Base-by-base conservation (phyloP, 2,113 vertebrate genomes). In the Mionectes macconnelli region DNA sequence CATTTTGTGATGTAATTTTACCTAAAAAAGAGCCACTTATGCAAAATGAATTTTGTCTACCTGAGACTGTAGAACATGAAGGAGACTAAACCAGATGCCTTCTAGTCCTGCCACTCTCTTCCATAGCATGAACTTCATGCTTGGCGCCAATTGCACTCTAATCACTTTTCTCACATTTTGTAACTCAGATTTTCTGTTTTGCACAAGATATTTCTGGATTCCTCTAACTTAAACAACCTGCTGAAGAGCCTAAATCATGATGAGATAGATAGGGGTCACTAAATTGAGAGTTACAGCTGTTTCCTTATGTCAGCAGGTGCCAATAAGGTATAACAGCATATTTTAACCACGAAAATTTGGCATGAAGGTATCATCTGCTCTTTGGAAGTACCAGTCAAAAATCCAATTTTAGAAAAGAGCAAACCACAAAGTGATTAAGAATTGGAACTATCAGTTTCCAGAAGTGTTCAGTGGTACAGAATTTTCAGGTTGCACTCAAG, bases 151-250 rank as follows among this genome's bases (percentile, higher is more conserved):
- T 24, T 74, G 15, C 28, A 5, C 4, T 57, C 12, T 10, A 15
- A 55, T 27, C 24, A 33, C 37, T 69, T 44, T 80, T 52, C 45
- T 69, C 8, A 24, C 13, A 27, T 49, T 12, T 14, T 70, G 10
- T 78, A 67, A 50, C 7, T 55, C 8, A 25, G n/a, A 4, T 67
- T 87, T 84, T 75, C 20, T 63, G 7, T 20, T 63, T 31, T 56
- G 16, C 0, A 0, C 8, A 77, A 44, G n/a, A 16, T 1, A n/a
- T n/a, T 86, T 90, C n/a, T 33, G 30, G 14, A 27, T 21, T 55
- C 3, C 9, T 55, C n/a, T 87, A 66, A 31, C 11, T 66, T 78
- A 70, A 69, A 3, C 25, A 73, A 6, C 9, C 31, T 67, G 21
- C 10, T 72, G 11, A 78, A 75, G 28, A 45, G 8, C 16, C 20